These are phyloP conservation scores for Aythya baeri DNA, from an alignment of 2,113 vertebrate species.

Conservation along the genomic window DNA sequence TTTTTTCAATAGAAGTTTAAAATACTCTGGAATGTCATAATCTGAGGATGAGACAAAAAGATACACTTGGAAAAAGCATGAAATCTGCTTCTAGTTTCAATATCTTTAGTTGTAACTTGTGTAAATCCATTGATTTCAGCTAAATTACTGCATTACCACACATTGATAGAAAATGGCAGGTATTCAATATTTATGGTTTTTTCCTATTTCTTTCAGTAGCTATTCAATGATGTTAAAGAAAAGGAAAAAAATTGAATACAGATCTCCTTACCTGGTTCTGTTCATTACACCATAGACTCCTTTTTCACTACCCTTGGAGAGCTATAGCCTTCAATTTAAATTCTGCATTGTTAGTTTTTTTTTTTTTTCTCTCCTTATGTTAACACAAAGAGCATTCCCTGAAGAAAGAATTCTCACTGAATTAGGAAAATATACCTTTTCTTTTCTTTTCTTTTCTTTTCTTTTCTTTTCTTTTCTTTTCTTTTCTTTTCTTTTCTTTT, in stretches of 20 bases:
- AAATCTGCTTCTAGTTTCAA: no score
- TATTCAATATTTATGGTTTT: background rate
- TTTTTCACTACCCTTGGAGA: background rate
- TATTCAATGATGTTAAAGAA: background rate
- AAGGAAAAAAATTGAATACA: background rate
- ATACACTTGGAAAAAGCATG: no score
- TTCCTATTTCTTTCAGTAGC: background rate
- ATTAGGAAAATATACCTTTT: background rate
- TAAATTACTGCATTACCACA: background rate
- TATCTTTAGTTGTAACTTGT: no score
- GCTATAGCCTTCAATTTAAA: background rate
- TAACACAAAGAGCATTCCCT: background rate
- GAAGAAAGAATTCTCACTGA: background rate
- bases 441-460: background rate
- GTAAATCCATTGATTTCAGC: background rate
- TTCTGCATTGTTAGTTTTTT: background rate
- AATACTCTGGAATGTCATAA: no score
- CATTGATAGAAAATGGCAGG: background rate
- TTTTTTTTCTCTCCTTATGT: no score
- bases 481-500: background rate
- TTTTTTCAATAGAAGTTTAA: no score
- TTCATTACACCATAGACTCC: background rate
- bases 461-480: background rate
- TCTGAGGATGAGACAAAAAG: no score
- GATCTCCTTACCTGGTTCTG: background rate